These are phyloP conservation scores for Saiga tatarica DNA, from an alignment of 2,113 vertebrate species.

Conservation along the genomic window DNA sequence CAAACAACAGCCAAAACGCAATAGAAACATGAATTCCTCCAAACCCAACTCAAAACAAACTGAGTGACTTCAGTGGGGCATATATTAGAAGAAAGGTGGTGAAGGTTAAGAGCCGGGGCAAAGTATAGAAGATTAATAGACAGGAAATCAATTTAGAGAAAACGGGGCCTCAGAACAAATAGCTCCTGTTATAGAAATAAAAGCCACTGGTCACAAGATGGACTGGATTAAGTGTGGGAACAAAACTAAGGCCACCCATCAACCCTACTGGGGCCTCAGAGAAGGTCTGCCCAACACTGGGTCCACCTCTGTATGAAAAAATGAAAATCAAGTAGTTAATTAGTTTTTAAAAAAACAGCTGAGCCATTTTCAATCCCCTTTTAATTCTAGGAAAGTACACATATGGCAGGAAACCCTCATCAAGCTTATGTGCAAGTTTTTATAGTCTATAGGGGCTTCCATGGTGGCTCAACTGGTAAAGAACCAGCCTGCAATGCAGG, in stretches of 20 bases:
- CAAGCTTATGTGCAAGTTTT: background rate
- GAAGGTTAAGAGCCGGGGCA: background rate
- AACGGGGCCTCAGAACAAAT: background rate
- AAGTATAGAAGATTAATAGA: background rate
- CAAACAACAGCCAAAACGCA: background rate
- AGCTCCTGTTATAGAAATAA: background rate
- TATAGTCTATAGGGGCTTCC: background rate
- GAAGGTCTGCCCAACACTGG: background rate
- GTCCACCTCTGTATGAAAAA: background rate
- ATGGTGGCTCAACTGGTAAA: background rate
- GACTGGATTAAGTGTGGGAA: background rate
- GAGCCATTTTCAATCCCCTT: background rate
- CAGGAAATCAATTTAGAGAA: background rate
- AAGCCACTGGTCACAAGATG: background rate
- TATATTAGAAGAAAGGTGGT: background rate
- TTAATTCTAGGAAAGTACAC: background rate
- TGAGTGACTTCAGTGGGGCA: background rate
- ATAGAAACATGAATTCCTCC: background rate
- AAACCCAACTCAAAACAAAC: background rate
- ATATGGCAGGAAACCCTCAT: background rate
- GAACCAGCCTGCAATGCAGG: background rate
- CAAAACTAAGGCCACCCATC: background rate
- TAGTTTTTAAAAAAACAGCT: background rate
- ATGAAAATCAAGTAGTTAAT: background rate
- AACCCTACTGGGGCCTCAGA: background rate